Percentiles rank a stretch among this genome's conserved stretches.
These are phyloP conservation scores for Eumacrocentrus americanus DNA, from an alignment of 2,888 invertebrate species.

Conservation along the genomic window DNA sequence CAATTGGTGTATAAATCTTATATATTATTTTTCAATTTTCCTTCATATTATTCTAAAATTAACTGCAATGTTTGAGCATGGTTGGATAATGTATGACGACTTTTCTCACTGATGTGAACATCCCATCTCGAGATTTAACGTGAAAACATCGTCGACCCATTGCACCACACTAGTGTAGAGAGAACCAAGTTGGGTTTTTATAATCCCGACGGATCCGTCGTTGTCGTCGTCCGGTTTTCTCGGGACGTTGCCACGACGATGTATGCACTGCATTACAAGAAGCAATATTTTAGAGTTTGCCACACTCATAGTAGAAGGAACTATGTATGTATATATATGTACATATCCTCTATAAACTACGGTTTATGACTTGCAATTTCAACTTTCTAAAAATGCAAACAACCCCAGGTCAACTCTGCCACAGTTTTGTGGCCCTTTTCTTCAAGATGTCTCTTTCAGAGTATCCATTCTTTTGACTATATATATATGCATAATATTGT, in stretches of 20 bases:
- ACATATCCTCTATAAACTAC: conserved; percentile 49
- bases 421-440: conserved; percentile 18
- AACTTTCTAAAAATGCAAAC: conserved; percentile 47
- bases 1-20: background rate
- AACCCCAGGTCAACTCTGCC: conserved; percentile 14
- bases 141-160: background rate
- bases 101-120: conserved; percentile 2
- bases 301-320: conserved; percentile 28
- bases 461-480: background rate
- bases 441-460: conserved; percentile 11
- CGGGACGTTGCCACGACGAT: conserved; percentile 38
- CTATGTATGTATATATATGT: too few species aligned
- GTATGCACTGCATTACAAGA: conserved; percentile 48
- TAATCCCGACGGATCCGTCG: conserved; percentile 32
- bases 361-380: conserved; percentile 54
- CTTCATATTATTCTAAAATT: background rate
- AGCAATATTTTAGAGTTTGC: conserved; percentile 54
- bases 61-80: background rate
- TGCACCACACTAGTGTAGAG: background rate
- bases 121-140: background rate
- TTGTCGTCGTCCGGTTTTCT: conserved; percentile 11
- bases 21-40: too few species aligned
- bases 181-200: conserved; percentile 27
- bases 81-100: background rate
- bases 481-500: background rate